These are phyloP conservation scores for Trogon surrucura DNA, from an alignment of 2,113 vertebrate species.

Conservation along the genomic window DNA sequence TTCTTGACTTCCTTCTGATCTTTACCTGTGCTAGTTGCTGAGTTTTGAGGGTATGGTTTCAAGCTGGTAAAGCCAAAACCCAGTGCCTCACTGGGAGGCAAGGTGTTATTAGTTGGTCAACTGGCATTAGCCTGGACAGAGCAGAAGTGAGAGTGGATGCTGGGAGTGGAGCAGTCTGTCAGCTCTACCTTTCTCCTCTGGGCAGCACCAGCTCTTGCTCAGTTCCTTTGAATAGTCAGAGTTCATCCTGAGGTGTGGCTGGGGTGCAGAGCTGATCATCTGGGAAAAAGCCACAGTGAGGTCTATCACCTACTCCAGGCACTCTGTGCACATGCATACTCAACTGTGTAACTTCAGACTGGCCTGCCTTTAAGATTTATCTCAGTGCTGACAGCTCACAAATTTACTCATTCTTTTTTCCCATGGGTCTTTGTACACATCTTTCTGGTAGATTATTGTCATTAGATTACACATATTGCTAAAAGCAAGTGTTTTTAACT, in stretches of 20 bases:
- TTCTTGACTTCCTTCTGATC: background rate
- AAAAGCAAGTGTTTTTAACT: background rate
- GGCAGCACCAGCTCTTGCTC: background rate
- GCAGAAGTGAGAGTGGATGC: background rate
- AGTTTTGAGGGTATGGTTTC: background rate
- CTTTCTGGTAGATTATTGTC: conserved; percentile 4
- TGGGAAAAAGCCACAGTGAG: background rate
- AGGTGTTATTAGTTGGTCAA: background rate
- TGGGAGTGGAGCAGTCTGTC: background rate
- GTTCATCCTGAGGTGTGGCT: background rate
- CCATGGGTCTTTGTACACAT: background rate
- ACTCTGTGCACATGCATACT: background rate
- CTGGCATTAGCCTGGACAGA: background rate
- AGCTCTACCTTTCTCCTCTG: background rate
- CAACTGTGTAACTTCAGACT: background rate
- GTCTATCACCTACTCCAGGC: background rate
- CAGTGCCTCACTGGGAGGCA: background rate
- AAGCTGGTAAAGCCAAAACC: background rate
- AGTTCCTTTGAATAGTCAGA: background rate
- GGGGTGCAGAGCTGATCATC: fast-evolving
- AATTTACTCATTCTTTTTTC: background rate
- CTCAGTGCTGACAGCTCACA: background rate
- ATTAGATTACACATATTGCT: background rate
- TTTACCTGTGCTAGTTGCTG: background rate
- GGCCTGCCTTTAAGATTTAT: background rate